These are phyloP conservation scores for Balanococcus diminutus DNA, from an alignment of 2,888 invertebrate genomes.

Conservation along the genomic window DNA sequence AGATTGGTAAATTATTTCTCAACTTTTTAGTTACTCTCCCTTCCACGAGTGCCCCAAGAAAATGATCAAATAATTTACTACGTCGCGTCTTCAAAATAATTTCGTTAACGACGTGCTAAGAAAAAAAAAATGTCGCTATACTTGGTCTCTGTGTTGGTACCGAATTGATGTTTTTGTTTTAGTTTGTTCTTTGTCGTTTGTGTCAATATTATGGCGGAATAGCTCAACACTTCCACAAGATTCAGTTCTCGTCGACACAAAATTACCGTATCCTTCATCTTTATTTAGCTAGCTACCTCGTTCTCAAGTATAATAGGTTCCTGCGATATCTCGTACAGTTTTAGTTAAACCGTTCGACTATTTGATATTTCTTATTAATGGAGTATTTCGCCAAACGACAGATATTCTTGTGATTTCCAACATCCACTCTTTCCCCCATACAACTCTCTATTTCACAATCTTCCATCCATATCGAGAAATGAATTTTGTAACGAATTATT, in stretches of 20 bases:
- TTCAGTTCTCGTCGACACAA: neutral
- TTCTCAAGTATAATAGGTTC: neutral
- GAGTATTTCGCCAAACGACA: neutral
- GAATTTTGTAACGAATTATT: neutral
- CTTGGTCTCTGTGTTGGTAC: neutral
- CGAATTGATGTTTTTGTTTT: neutral
- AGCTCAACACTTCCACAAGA: too few species aligned
- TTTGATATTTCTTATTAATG: neutral
- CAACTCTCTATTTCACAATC: too few species aligned
- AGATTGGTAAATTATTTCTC: neutral
- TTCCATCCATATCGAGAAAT: too few species aligned
- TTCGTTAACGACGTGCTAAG: neutral
- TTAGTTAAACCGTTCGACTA: neutral
- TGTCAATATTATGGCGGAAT: too few species aligned
- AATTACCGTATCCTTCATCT: neutral
- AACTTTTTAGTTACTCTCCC: neutral
- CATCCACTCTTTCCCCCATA: neutral
- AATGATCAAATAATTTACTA: constrained; percentile 13
- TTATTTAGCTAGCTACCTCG: neutral
- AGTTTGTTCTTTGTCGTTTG: neutral
- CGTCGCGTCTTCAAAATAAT: constrained; percentile 4
- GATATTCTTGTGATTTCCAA: neutral
- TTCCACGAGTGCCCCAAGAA: neutral
- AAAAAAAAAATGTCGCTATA: neutral
- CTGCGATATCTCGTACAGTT: too few species aligned